These are phyloP conservation scores for Macrotrachela quadricornifera DNA, from an alignment of 1,140 invertebrate species.

Conservation along the genomic window DNA sequence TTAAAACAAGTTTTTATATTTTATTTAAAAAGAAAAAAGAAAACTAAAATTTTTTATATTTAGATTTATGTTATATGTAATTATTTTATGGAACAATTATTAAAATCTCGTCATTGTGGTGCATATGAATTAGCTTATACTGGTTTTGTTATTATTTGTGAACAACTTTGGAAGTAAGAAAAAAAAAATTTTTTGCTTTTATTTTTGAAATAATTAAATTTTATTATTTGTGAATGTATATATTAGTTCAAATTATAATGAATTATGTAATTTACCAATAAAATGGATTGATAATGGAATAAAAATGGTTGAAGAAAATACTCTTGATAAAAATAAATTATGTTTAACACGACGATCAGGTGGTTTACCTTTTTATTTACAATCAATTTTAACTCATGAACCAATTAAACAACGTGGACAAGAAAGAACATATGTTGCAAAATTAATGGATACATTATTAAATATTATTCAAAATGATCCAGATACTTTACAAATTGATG, in stretches of 20 bases:
- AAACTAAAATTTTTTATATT: background rate
- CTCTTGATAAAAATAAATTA: constrained; percentile 25
- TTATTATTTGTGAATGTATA: background rate
- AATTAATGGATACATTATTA: too few relatives aligned
- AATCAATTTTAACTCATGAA: constrained; percentile 30
- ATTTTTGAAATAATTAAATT: background rate
- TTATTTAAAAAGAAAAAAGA: background rate
- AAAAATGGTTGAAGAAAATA: constrained; percentile 2
- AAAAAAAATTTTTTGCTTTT: too few relatives aligned
- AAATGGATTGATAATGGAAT: constrained; percentile 5
- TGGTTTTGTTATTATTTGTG: constrained; percentile 55
- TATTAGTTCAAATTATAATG: background rate
- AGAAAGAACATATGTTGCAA: too few relatives aligned
- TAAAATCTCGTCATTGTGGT: constrained; percentile 70
- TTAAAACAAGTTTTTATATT: background rate
- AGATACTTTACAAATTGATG: too few relatives aligned
- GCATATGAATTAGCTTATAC: constrained; percentile 83
- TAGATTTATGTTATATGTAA: constrained; percentile 19
- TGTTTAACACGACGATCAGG: constrained; percentile 68
- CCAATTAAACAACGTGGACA: background rate
- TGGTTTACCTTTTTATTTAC: constrained; percentile 68
- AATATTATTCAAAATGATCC: too few relatives aligned
- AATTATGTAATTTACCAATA: background rate
- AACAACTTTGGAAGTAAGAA: constrained; percentile 40
- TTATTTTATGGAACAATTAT: constrained; percentile 23